These are phyloP conservation scores for Chrysodeixis includens DNA, from an alignment of 2,888 invertebrate genomes.

Conservation along the genomic window DNA sequence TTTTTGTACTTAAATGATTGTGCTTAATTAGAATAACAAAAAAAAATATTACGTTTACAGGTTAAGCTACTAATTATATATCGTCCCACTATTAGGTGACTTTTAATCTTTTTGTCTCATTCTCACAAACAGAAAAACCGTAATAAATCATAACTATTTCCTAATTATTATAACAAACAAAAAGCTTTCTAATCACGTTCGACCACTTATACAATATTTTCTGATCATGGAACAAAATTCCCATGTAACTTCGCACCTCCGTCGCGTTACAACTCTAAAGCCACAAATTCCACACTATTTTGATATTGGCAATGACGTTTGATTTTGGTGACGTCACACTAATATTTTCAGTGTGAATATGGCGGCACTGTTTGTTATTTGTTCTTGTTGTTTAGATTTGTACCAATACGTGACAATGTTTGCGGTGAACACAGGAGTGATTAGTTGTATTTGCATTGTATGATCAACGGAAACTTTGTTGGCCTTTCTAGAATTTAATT, in stretches of 20 bases:
- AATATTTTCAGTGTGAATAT: neutral
- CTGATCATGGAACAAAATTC: neutral
- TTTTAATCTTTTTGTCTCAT: too few relatives aligned
- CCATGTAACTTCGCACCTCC: conserved; percentile 6
- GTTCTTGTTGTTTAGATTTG: neutral
- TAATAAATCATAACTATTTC: too few relatives aligned
- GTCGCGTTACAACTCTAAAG: conserved; percentile 8
- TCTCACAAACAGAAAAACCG: too few relatives aligned
- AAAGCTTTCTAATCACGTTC: too few relatives aligned
- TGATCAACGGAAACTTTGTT: neutral
- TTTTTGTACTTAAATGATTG: too few relatives aligned
- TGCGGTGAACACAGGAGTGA: neutral
- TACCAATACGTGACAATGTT: neutral
- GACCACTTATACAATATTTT: neutral
- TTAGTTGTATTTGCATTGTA: neutral
- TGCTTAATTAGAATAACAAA: too few relatives aligned
- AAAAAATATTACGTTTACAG: too few relatives aligned
- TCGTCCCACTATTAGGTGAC: too few relatives aligned
- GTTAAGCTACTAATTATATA: too few relatives aligned
- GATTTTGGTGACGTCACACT: conserved; percentile 22
- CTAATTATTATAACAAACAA: too few relatives aligned
- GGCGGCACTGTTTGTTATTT: neutral
- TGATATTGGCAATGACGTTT: conserved; percentile 24
- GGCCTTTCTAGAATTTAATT: neutral
- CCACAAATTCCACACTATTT: conserved; percentile 27